Evolutionary conservation across 2,113 vertebrate genomes (phyloP).

Genomic region (Macaca mulatta): DNA sequence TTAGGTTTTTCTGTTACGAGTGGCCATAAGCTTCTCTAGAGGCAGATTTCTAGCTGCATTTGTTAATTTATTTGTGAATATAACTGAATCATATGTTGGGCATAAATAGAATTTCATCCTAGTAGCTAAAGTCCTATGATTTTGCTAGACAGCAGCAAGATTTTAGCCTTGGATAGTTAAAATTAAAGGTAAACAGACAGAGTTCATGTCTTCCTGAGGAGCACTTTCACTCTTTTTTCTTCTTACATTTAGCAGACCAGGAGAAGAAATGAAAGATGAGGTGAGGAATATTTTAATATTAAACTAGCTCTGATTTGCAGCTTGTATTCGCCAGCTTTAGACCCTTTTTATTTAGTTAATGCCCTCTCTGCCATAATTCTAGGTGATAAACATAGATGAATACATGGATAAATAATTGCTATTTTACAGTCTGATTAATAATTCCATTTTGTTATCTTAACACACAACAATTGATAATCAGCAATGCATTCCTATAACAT

Average conservation of each 20-base stretch:
- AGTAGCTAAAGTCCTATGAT: background rate
- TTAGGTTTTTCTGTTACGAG: background rate
- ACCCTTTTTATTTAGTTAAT: background rate
- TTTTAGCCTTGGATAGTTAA: background rate
- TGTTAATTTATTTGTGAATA: constrained; percentile 44
- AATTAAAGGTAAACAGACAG: background rate
- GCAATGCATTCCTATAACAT: background rate
- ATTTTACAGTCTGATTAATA: background rate
- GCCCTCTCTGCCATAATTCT: background rate
- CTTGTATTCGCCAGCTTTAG: background rate
- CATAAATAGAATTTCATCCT: constrained; percentile 8
- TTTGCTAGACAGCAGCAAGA: background rate
- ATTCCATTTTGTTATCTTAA: constrained; percentile 23
- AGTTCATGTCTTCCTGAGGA: background rate
- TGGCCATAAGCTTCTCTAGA: background rate
- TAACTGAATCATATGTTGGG: background rate
- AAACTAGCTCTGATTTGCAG: background rate
- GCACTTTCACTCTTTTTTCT: background rate
- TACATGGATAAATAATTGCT: background rate
- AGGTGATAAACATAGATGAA: background rate
- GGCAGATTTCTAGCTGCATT: background rate
- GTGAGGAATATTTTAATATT: background rate
- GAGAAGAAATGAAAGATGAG: background rate
- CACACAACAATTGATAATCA: background rate
- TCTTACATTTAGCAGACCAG: background rate